A percentile compares a stretch with the other conserved stretches of the same genome.
Evolutionary conservation across 2,797 vertebrate species (phyloP).

Genomic region (Helarctos malayanus): DNA sequence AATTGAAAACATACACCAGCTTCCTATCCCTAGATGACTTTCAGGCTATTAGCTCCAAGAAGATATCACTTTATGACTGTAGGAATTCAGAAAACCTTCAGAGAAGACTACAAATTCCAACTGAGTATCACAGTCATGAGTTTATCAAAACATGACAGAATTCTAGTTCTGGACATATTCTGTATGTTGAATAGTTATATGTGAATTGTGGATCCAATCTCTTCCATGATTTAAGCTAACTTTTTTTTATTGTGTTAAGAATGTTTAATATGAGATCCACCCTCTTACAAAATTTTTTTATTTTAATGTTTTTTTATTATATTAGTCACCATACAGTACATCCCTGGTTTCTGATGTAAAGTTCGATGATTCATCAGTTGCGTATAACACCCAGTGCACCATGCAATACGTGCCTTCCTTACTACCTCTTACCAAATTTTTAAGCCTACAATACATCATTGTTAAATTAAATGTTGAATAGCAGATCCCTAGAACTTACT

Average conservation of each 20-base stretch:
- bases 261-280: background rate
- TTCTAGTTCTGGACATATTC: background rate
- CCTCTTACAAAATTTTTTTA: background rate
- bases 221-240: background rate
- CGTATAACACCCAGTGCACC: too few species aligned
- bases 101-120: background rate
- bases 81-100: conserved; percentile 39
- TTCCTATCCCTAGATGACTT: background rate
- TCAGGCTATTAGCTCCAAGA: background rate
- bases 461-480: background rate
- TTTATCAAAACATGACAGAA: conserved; percentile 35
- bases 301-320: too few species aligned
- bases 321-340: too few species aligned
- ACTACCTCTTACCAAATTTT: background rate
- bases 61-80: background rate
- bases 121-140: background rate
- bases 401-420: too few species aligned
- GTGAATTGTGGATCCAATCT: background rate
- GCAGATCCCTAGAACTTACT: background rate
- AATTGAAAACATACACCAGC: background rate
- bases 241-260: background rate
- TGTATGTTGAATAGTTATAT: background rate
- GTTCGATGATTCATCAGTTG: too few species aligned
- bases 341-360: too few species aligned
- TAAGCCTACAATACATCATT: background rate